phyloP scores from a whole-genome alignment of 2,888 invertebrate species.

The Agrenia bidenticulata region DNA sequence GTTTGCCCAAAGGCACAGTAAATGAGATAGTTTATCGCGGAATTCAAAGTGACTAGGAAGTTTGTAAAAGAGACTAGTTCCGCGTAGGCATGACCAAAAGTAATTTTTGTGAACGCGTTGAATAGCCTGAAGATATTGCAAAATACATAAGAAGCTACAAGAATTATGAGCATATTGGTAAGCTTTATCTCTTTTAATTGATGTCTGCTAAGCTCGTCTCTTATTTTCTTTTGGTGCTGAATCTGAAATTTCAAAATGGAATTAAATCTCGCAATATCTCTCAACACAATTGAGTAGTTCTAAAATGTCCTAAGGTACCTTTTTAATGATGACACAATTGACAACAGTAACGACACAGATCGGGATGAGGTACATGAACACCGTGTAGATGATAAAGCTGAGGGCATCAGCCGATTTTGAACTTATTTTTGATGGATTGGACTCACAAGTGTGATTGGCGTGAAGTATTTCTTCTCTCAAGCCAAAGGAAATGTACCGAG shows the following conservation, averaged over 20 bases:
- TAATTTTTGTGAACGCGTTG: neutral
- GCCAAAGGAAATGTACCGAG: neutral
- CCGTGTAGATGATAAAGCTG: neutral
- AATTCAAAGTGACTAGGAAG: conserved; percentile 10
- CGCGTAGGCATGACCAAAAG: neutral
- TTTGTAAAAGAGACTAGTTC: neutral
- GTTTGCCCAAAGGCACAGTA: conserved; percentile 12
- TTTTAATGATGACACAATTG: conserved; percentile 4
- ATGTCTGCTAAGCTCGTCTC: neutral
- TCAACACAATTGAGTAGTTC: neutral
- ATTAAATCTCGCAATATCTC: too few species aligned
- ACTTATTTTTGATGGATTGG: neutral
- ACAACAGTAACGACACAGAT: neutral
- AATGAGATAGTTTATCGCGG: conserved; percentile 8
- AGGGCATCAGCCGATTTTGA: neutral
- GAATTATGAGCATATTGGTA: conserved; percentile 12
- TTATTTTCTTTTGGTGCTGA: neutral
- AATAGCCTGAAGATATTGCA: conserved; percentile 12
- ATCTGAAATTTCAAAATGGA: conserved; percentile 9
- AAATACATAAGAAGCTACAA: neutral
- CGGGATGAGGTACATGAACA: conserved; percentile 2
- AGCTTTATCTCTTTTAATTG: conserved; percentile 11
- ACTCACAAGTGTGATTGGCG: neutral
- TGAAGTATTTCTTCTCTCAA: neutral
- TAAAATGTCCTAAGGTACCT: conserved; percentile 2